A percentile compares a stretch with the other conserved stretches of the same genome.
phyloP scores from a whole-genome alignment of 37 sponge, comb jelly and placozoan species.

The Crambe crambe region DNA sequence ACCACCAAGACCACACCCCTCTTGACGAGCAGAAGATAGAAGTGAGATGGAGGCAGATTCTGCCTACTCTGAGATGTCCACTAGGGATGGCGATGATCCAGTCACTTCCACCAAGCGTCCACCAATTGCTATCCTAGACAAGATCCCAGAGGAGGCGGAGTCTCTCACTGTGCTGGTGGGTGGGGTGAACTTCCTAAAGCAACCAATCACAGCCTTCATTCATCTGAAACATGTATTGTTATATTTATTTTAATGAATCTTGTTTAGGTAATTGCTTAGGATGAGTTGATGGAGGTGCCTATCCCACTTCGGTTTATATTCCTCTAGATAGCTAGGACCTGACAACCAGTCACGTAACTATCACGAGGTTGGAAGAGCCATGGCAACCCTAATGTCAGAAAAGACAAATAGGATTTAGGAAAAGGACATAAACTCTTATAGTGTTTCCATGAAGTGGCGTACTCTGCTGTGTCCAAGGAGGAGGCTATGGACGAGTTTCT shows the following conservation, averaged over 20 bases:
- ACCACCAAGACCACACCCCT: too few species aligned
- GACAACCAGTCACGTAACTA: conserved; percentile 58
- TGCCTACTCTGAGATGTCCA: too few species aligned
- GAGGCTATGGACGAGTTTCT: conserved; percentile 92
- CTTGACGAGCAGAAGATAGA: too few species aligned
- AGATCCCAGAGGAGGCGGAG: conserved; percentile 84
- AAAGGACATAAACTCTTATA: too few species aligned
- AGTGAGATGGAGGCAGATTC: too few species aligned
- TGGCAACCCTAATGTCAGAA: conserved; percentile 92
- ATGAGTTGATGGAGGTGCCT: conserved; percentile 91
- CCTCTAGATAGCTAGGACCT: conserved; percentile 87
- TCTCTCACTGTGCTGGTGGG: conserved; percentile 95
- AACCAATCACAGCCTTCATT: conserved; percentile 91
- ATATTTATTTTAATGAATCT: not conserved
- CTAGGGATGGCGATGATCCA: too few species aligned
- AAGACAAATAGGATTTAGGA: too few species aligned
- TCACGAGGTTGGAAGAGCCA: conserved; percentile 90
- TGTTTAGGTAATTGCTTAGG: conserved; percentile 62
- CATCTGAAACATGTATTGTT: conserved; percentile 66
- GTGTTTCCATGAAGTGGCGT: conserved; percentile 92
- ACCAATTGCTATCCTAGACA: conserved; percentile 30
- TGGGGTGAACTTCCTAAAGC: conserved; percentile 78
- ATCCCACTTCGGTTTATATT: conserved; percentile 95
- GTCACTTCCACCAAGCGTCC: too few species aligned
- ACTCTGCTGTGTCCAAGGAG: conserved; percentile 68